Evolutionary conservation across 1,140 invertebrate species (phyloP).

Genomic region (Drosophila pseudoananassae): DNA sequence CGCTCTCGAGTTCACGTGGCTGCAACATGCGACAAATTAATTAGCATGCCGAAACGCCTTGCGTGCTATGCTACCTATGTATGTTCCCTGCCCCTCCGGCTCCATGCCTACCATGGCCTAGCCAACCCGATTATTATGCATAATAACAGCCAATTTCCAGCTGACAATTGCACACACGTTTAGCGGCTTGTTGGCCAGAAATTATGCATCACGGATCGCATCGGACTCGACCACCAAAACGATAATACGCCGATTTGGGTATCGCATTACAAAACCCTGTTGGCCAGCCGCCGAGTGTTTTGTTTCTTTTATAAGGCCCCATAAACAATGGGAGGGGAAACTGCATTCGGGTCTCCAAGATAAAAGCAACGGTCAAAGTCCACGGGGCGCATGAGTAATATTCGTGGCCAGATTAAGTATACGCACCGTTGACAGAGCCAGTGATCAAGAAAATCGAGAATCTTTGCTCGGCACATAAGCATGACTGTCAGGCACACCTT

Average conservation of each 20-base stretch:
- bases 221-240: constrained; percentile 15
- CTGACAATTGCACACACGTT: constrained; percentile 27
- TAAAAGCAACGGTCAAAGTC: constrained; percentile 56
- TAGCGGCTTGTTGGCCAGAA: constrained; percentile 48
- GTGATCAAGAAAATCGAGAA: constrained; percentile 3
- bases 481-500: constrained; percentile 14
- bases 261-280: constrained; percentile 34
- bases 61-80: constrained; percentile 35
- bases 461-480: constrained; percentile 20
- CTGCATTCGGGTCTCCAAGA: constrained; percentile 27
- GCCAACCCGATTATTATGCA: constrained; percentile 28
- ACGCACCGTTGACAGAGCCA: constrained; percentile 39
- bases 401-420: constrained; percentile 33
- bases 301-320: not conserved
- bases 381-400: constrained; percentile 67
- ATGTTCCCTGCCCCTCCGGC: not conserved
- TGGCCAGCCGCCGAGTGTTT: constrained; percentile 18
- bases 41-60: constrained; percentile 54
- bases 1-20: constrained; percentile 56
- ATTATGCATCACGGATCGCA: constrained; percentile 43
- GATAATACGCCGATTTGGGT: constrained; percentile 16
- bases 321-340: constrained; percentile 27
- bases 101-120: not conserved
- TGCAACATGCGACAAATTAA: constrained; percentile 70
- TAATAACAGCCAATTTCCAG: constrained; percentile 46